Evolutionary conservation across 1,140 invertebrate species (phyloP).

Genomic region (Drosophila persimilis): DNA sequence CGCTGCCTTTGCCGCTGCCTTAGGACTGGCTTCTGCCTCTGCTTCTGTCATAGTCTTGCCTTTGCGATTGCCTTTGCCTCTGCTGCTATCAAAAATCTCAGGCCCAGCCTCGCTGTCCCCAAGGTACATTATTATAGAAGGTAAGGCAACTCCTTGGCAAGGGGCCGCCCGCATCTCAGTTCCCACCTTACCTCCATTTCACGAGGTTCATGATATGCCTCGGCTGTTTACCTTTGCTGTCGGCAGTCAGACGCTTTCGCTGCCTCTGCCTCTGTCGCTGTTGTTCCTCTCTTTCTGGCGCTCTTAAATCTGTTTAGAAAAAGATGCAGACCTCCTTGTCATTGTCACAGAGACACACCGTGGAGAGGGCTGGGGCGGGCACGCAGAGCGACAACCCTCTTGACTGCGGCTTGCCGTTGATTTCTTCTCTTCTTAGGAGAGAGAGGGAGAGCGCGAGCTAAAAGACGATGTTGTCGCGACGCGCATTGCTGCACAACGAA

Average conservation of each 20-base stretch:
- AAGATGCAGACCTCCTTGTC: constrained; percentile 69
- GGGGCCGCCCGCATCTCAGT: too few species aligned
- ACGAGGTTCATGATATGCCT: too few species aligned
- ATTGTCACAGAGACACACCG: constrained; percentile 64
- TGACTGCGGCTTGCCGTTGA: constrained; percentile 61
- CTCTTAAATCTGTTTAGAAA: constrained; percentile 6
- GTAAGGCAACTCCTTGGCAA: too few species aligned
- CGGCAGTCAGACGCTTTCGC: too few species aligned
- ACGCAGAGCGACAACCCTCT: constrained; percentile 37
- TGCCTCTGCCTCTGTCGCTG: constrained; percentile 11
- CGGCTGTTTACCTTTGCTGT: too few species aligned
- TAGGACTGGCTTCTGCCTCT: too few species aligned
- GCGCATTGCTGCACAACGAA: constrained; percentile 60
- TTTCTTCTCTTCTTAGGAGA: constrained; percentile 32
- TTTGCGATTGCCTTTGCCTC: too few species aligned
- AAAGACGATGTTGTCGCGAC: constrained; percentile 22
- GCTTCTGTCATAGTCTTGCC: too few species aligned
- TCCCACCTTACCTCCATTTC: too few species aligned
- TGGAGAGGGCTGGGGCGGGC: not conserved
- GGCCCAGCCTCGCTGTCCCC: not conserved
- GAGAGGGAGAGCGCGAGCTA: not conserved
- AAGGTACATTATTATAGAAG: too few species aligned
- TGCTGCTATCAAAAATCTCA: not conserved
- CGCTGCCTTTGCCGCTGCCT: too few species aligned
- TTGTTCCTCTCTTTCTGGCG: constrained; percentile 8